Evolutionary conservation across 2,113 vertebrate species (phyloP).

Genomic region (Anhinga anhinga): DNA sequence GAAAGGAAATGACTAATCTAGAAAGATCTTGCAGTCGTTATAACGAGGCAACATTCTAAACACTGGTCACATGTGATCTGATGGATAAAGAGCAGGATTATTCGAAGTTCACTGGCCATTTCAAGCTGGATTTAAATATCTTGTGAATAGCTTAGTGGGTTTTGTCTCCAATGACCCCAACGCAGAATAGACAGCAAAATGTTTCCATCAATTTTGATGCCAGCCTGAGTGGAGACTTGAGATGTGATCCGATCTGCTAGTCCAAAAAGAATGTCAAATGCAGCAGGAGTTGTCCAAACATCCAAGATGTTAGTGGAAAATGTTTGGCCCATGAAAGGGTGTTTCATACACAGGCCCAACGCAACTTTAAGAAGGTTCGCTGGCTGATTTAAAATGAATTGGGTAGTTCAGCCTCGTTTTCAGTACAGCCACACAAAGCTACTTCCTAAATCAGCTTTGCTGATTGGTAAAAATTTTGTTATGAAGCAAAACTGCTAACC

Average conservation of each 20-base stretch:
- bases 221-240: neutral
- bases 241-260: neutral
- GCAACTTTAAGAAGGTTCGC: neutral
- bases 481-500: slow-evolving; percentile 1
- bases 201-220: neutral
- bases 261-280: neutral
- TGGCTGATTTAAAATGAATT: neutral
- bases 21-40: neutral
- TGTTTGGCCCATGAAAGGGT: neutral
- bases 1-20: neutral
- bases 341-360: neutral
- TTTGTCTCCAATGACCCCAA: neutral
- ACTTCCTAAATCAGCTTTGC: neutral
- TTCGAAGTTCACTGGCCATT: neutral
- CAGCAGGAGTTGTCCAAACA: neutral
- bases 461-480: slow-evolving; percentile 6
- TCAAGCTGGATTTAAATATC: neutral
- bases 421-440: neutral
- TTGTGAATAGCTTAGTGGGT: neutral
- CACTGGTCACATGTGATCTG: neutral
- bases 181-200: neutral
- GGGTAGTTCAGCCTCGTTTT: neutral
- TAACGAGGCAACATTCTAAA: neutral
- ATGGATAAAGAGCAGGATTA: neutral
- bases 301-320: accelerated